Evolutionary conservation across 2,113 vertebrate species (phyloP).

Genomic region (Gyps fulvus): DNA sequence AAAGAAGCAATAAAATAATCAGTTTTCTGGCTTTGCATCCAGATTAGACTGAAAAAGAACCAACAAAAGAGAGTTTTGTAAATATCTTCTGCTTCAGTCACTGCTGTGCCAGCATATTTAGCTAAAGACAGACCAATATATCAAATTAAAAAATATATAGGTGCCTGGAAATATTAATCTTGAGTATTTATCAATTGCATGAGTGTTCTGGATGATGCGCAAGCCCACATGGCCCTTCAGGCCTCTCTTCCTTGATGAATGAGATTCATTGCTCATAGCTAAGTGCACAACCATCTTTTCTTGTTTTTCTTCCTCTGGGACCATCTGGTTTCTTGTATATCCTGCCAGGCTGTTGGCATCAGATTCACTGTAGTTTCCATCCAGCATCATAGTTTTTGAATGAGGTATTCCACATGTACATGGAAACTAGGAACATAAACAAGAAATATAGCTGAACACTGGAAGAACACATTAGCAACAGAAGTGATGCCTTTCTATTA

Average conservation of each 20-base stretch:
- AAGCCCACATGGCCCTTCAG: conserved; percentile 76
- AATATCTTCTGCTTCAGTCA: background rate
- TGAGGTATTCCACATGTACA: conserved; percentile 86
- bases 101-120: conserved; percentile 48
- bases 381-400: conserved; percentile 86
- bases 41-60: background rate
- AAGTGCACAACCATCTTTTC: conserved; percentile 87
- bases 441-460: background rate
- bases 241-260: conserved; percentile 81
- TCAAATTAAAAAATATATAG: conserved; percentile 94
- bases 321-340: conserved; percentile 80
- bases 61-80: background rate
- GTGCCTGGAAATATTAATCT: conserved; percentile 92
- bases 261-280: conserved; percentile 79
- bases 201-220: conserved; percentile 88
- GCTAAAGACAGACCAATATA: conserved; percentile 96
- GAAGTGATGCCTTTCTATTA: background rate
- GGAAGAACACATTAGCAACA: background rate
- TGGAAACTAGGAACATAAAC: conserved; percentile 67
- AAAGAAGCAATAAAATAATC: background rate
- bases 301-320: conserved; percentile 85
- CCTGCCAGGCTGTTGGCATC: conserved; percentile 89
- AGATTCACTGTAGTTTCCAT: conserved; percentile 85
- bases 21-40: background rate
- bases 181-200: conserved; percentile 92